These are phyloP conservation scores for Syngnathus acus DNA, from an alignment of 2,797 vertebrate species.

Conservation along the genomic window DNA sequence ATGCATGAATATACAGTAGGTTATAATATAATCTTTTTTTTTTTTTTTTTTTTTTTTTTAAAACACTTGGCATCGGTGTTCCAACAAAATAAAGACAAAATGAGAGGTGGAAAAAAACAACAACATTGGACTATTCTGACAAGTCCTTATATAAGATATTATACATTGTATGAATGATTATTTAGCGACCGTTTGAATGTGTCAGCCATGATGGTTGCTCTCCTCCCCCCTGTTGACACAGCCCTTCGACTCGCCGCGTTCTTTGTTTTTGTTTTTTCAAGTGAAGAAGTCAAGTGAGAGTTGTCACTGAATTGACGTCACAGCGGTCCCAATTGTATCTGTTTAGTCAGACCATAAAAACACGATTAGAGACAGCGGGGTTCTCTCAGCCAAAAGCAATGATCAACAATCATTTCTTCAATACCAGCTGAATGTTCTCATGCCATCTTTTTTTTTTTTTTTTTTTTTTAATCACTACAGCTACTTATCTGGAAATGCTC, in stretches of 20 bases:
- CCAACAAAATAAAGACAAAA: too few species aligned
- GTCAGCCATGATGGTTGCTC: not conserved
- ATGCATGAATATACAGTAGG: not conserved
- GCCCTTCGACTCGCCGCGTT: constrained; percentile 4
- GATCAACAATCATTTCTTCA: constrained; percentile 49
- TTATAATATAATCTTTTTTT: too few species aligned
- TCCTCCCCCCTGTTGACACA: constrained; percentile 27
- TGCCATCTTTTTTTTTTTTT: constrained; percentile 5
- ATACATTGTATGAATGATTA: too few species aligned
- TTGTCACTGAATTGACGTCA: constrained; percentile 26
- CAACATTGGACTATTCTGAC: too few species aligned
- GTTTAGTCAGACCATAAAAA: constrained; percentile 61
- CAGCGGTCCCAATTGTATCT: constrained; percentile 50
- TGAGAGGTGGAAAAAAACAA: too few species aligned
- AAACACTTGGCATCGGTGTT: too few species aligned
- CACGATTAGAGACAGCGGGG: constrained; percentile 49
- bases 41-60: too few species aligned
- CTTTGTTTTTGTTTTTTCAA: not conserved
- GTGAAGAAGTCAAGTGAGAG: constrained; percentile 30
- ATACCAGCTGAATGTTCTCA: not conserved
- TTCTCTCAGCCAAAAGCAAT: constrained; percentile 31
- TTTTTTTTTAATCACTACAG: constrained; percentile 20
- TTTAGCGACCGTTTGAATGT: constrained; percentile 19
- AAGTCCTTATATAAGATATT: too few species aligned
- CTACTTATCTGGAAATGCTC: constrained; percentile 32